Conservation (phyloP, 1,140 invertebrate genomes). For the Nephila pilipes region DNA sequence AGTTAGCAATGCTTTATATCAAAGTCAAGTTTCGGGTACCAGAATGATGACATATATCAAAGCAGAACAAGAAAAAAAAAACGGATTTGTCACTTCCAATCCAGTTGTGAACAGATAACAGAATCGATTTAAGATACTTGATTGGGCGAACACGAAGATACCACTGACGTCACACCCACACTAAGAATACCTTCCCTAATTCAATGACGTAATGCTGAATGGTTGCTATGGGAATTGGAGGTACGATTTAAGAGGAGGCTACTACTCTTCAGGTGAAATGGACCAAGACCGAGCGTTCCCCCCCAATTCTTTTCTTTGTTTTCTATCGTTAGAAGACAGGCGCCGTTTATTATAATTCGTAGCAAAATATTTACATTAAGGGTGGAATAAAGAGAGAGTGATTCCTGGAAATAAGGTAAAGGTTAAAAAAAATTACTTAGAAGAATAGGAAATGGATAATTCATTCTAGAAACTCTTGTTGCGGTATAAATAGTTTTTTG, state of each 20-base stretch:
- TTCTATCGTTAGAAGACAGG: neutral
- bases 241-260: neutral
- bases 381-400: too few relatives aligned
- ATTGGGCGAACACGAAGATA: slow-evolving; percentile 39
- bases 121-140: slow-evolving; percentile 54
- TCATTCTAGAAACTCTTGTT: too few relatives aligned
- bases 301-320: neutral
- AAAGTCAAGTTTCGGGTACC: neutral
- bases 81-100: slow-evolving; percentile 40
- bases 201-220: slow-evolving; percentile 48
- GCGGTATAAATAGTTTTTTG: too few relatives aligned
- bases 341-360: too few relatives aligned
- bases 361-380: too few relatives aligned
- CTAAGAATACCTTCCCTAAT: slow-evolving; percentile 66
- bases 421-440: too few relatives aligned
- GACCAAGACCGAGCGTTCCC: neutral
- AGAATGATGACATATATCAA: slow-evolving; percentile 21
- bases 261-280: neutral
- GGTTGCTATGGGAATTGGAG: slow-evolving; percentile 59
- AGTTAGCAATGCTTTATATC: neutral
- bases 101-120: slow-evolving; percentile 37
- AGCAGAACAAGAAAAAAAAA: neutral
- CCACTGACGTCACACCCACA: slow-evolving; percentile 57
- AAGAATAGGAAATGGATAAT: too few relatives aligned
- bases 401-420: too few relatives aligned